Percentiles rank a stretch among this genome's conserved stretches.
These are phyloP conservation scores for Artibeus lituratus DNA, from an alignment of 2,797 vertebrate genomes.

Conservation along the genomic window DNA sequence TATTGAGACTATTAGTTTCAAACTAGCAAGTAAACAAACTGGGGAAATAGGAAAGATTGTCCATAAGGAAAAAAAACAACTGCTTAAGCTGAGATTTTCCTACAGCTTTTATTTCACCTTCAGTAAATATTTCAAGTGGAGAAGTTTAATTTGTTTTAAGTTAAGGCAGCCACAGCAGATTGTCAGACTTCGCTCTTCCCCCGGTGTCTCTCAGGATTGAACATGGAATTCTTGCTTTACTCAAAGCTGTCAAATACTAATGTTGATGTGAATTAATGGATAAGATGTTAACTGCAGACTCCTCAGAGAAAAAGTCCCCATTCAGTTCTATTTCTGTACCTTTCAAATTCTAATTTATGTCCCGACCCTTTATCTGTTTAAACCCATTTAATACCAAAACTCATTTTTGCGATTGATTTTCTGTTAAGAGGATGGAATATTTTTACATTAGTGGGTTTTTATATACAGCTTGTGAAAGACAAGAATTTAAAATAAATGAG, in stretches of 20 bases:
- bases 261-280: neutral
- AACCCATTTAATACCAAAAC: conserved; percentile 13
- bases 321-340: neutral
- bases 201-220: neutral
- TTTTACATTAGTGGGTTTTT: conserved; percentile 33
- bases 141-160: neutral
- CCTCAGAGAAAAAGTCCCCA: neutral
- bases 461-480: neutral
- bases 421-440: conserved; percentile 22
- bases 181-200: neutral
- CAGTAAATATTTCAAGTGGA: neutral
- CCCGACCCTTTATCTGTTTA: neutral
- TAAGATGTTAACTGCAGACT: neutral
- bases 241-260: neutral
- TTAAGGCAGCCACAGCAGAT: neutral
- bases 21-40: neutral
- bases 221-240: neutral
- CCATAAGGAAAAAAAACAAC: neutral
- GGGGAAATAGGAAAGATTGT: neutral
- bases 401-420: conserved; percentile 50
- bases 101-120: neutral
- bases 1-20: neutral
- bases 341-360: neutral
- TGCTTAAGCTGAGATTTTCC: neutral
- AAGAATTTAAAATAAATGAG: neutral